These are phyloP conservation scores for Danio kyathit DNA, from an alignment of 2,797 vertebrate species.

Conservation along the genomic window DNA sequence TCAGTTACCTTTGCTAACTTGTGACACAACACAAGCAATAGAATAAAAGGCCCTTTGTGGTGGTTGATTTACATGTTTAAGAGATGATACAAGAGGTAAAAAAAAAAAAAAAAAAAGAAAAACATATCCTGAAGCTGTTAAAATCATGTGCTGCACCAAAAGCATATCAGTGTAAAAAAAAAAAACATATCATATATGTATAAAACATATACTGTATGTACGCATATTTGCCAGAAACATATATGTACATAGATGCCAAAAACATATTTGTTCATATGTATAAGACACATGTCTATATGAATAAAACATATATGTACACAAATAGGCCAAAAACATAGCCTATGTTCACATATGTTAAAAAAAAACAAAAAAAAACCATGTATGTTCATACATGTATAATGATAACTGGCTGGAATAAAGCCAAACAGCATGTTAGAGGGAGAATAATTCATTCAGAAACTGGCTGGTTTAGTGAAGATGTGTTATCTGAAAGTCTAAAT, in stretches of 20 bases:
- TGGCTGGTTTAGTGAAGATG: constrained; percentile 2
- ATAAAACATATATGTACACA: no score
- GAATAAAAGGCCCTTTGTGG: background rate
- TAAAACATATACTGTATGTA: no score
- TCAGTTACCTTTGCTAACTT: constrained; percentile 1
- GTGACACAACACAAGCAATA: background rate
- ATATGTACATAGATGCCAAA: no score
- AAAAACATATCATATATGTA: background rate
- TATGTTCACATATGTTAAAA: no score
- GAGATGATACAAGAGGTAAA: background rate
- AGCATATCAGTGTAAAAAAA: constrained; percentile 1
- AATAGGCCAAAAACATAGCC: no score
- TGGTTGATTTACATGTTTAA: background rate
- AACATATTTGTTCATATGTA: no score
- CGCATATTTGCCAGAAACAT: no score
- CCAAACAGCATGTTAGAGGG: constrained; percentile 17
- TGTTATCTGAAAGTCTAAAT: background rate
- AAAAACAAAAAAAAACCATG: no score
- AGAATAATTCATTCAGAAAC: background rate
- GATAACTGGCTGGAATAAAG: background rate
- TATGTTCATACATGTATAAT: no score
- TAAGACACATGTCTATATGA: no score
- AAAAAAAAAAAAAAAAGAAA: no score
- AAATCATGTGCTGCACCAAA: background rate
- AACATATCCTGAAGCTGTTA: background rate